Percentiles rank a stretch among this genome's conserved stretches.
phyloP scores from a whole-genome alignment of 1,140 invertebrate species.

The Drosophila lacteicornis region DNA sequence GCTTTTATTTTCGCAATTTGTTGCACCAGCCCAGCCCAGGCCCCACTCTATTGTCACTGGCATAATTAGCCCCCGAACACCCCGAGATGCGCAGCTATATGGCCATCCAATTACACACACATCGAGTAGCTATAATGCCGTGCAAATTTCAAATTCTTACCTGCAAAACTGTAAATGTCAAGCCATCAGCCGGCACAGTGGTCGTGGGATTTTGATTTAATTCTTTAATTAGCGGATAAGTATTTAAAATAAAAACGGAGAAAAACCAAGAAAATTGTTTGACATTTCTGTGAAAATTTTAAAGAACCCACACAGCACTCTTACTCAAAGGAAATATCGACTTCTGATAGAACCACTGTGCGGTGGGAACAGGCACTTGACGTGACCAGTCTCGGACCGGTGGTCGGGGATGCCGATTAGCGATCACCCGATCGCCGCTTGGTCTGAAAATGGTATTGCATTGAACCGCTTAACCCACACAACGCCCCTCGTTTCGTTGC shows the following conservation, averaged over 20 bases:
- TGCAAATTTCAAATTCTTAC: conserved; percentile 62
- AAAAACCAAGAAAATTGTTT: background rate
- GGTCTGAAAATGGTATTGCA: conserved; percentile 48
- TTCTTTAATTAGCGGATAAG: background rate
- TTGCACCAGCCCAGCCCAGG: conserved; percentile 58
- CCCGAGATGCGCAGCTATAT: conserved; percentile 14
- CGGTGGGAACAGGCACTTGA: conserved; percentile 41
- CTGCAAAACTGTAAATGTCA: conserved; percentile 64
- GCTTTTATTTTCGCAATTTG: conserved; percentile 73
- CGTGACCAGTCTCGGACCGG: conserved; percentile 33
- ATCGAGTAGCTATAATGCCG: background rate
- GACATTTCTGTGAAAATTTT: background rate
- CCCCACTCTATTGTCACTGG: conserved; percentile 43
- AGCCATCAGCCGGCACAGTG: conserved; percentile 41
- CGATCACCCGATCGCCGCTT: conserved; percentile 29
- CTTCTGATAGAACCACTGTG: conserved; percentile 27
- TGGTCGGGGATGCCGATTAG: conserved; percentile 16
- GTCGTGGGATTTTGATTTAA: conserved; percentile 7
- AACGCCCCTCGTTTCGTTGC: conserved; percentile 30
- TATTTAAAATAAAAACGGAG: background rate
- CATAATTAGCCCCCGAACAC: conserved; percentile 51
- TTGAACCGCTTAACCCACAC: conserved; percentile 41
- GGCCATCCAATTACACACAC: conserved; percentile 2
- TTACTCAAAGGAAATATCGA: no score
- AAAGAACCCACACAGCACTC: no score